phyloP scores from a whole-genome alignment of 2,888 invertebrate species.

The Mayetiola destructor region DNA sequence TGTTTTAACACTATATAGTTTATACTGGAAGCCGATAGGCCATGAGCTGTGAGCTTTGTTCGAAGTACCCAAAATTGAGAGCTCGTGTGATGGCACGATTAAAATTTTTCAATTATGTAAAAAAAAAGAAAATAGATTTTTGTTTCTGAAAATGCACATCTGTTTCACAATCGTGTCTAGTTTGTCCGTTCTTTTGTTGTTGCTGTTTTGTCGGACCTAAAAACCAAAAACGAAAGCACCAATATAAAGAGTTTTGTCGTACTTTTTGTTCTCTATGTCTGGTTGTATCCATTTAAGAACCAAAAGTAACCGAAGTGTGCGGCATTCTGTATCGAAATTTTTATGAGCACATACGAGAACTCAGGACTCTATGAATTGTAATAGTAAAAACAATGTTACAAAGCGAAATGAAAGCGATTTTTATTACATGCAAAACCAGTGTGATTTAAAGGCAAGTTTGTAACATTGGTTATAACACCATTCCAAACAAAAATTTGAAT shows the following conservation, averaged over 20 bases:
- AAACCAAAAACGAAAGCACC: too few species aligned
- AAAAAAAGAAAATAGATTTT: slow-evolving; percentile 11
- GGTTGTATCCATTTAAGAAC: background rate
- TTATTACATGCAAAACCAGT: slow-evolving; percentile 12
- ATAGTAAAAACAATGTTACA: background rate
- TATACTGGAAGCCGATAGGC: background rate
- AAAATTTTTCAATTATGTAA: background rate
- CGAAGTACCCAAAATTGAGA: background rate
- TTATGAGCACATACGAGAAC: slow-evolving; percentile 2
- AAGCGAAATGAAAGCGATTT: slow-evolving; percentile 7
- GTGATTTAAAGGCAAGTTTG: background rate
- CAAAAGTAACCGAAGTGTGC: slow-evolving; percentile 2
- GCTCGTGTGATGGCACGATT: too few species aligned
- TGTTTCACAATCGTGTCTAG: too few species aligned
- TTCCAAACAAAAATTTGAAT: background rate
- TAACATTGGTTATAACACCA: background rate
- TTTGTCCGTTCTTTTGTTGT: background rate
- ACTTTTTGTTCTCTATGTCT: background rate
- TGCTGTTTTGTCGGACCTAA: background rate
- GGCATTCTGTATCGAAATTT: slow-evolving; percentile 2
- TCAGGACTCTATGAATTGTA: too few species aligned
- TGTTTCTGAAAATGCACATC: slow-evolving; percentile 4
- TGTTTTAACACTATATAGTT: background rate
- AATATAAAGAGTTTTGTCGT: background rate
- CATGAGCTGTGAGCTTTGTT: background rate